Base-by-base conservation (phyloP, 2,888 invertebrate species). In the Neoitamus cyanurus region DNA sequence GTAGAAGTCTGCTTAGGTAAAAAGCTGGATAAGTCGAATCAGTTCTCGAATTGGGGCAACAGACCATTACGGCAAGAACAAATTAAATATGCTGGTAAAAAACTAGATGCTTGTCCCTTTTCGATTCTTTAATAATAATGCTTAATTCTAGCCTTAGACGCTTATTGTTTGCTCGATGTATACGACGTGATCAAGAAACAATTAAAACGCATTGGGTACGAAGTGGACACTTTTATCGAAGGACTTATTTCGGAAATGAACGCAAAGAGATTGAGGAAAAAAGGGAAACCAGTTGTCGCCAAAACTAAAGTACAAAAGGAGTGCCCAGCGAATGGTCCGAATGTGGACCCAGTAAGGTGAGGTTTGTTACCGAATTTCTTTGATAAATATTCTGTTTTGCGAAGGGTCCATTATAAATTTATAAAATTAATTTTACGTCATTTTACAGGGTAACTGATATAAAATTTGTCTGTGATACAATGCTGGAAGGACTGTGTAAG, bases 21-120 rank as follows among this genome's bases (percentile, higher is more conserved):
- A 83, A 94, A 95, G 70, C 91, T 98, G 68, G 94, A 96, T 90
- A 98, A 98, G 91, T 94, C 94, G n/a, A 96, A 97, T 91, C 97
- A 97, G 89, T 96, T 97, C 91, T 97, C 97, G 0, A 97, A 97
- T 90, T 98, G 97, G 97, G 96, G 97, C 88, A 93, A 95, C 87
- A 92, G 97, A 87, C 97, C 97, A 9, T 89, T 98, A 82, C 92
- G 97, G 75, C 92, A 93, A 68, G 94, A 94, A 85, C 97, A 98
- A 92, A 93, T 97, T 85, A 90, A 92, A 69, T 97, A 97, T 92
- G 97, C 97, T 85, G 93, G 93, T 93, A 87, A 87, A 77, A 86
- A 20, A 7, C 11, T 20, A 7, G 7, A 75, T 15, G 7, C 37
- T 75, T 7, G n/a, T n/a, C 0, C 4, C 0, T 75, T 37, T 37